Evolutionary conservation across 1,140 invertebrate species (phyloP).

Genomic region (Lepidotrigona ventralis): DNA sequence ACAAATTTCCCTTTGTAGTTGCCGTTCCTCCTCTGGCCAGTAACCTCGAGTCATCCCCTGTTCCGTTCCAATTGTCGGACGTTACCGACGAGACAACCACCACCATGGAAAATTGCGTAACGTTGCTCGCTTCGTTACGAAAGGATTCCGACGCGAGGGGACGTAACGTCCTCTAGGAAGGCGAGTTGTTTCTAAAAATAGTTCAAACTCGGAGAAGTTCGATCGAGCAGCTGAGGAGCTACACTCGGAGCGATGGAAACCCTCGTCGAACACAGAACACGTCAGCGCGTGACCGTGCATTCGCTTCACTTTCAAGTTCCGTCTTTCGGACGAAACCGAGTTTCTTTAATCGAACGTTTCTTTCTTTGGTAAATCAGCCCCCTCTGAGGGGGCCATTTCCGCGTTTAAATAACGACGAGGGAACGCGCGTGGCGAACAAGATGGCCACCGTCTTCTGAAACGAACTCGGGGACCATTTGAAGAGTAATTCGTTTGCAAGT

Average conservation of each 20-base stretch:
- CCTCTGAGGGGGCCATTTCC: neutral
- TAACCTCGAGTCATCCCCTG: too few species aligned
- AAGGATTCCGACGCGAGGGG: neutral
- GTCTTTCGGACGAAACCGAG: too few species aligned
- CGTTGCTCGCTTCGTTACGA: neutral
- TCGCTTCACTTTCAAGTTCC: too few species aligned
- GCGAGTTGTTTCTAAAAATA: conserved; percentile 35
- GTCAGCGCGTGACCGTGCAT: too few species aligned
- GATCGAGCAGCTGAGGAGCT: conserved; percentile 4
- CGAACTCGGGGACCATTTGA: neutral
- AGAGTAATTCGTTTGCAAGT: neutral
- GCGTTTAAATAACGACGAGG: neutral
- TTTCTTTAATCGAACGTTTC: neutral
- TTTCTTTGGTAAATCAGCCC: neutral
- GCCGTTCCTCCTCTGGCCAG: neutral
- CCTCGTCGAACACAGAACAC: neutral
- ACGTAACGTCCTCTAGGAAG: conserved; percentile 6
- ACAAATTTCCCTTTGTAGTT: neutral
- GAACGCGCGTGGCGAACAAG: neutral
- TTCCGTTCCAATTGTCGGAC: neutral
- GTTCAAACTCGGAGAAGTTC: conserved; percentile 21
- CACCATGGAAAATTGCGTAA: conserved; percentile 7
- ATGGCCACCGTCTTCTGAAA: neutral
- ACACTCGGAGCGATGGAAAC: conserved; percentile 12
- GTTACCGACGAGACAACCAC: too few species aligned